Conservation (phyloP, 2,113 vertebrate species). For the Saguinus midas region DNA sequence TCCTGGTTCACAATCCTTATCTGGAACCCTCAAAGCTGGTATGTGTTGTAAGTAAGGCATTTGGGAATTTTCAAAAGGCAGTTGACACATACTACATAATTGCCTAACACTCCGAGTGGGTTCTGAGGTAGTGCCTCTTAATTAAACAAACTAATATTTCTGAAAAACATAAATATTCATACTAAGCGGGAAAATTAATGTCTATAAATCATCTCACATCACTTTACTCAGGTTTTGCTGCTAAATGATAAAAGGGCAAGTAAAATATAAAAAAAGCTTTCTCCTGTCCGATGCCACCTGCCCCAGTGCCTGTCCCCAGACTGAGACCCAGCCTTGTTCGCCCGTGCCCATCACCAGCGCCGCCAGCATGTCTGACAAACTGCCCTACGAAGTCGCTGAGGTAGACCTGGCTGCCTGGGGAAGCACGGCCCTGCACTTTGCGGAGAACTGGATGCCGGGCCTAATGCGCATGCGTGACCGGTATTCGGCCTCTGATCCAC, state of each 20-base stretch:
- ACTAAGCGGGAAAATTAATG: conserved; percentile 1
- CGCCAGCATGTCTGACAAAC: too few species aligned
- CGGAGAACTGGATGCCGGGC: conserved; percentile 98
- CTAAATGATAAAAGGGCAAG: not conserved
- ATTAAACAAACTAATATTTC: not conserved
- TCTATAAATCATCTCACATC: not conserved
- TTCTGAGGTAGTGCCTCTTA: not conserved
- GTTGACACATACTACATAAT: not conserved
- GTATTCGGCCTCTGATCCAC: conserved; percentile 89
- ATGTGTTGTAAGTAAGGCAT: not conserved
- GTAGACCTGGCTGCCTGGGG: conserved; percentile 97
- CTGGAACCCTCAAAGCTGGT: not conserved
- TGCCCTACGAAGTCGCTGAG: conserved; percentile 83
- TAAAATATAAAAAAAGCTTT: conserved; percentile 9
- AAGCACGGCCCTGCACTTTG: conserved; percentile 94
- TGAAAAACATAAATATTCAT: conserved; percentile 19
- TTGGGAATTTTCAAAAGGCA: not conserved
- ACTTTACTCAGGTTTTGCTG: not conserved
- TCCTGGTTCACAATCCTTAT: not conserved
- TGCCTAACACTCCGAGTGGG: not conserved
- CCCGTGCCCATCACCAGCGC: too few species aligned
- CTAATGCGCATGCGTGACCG: conserved; percentile 97
- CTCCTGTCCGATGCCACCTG: too few species aligned
- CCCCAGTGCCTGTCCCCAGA: too few species aligned
- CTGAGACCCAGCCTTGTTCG: too few species aligned